phyloP scores from a whole-genome alignment of 2,797 vertebrate genomes.

The Eleutherodactylus coqui region DNA sequence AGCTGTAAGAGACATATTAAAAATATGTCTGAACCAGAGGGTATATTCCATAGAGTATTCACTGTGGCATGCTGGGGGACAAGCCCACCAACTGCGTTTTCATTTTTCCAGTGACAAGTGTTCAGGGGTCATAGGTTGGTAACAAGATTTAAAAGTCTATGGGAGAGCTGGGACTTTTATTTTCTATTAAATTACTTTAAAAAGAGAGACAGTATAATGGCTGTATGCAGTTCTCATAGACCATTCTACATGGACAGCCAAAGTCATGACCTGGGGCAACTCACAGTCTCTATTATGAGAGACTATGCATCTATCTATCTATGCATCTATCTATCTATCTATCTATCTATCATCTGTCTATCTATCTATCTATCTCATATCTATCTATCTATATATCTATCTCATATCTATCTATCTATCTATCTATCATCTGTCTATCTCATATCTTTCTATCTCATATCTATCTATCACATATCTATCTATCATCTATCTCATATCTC shows the following conservation, averaged over 20 bases:
- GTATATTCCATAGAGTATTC: conserved; percentile 82
- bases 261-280: conserved; percentile 14
- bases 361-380: neutral
- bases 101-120: conserved; percentile 74
- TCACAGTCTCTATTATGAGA: neutral
- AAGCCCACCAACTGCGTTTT: conserved; percentile 70
- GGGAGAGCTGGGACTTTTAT: conserved; percentile 75
- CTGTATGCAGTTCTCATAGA: conserved; percentile 18
- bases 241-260: neutral
- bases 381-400: neutral
- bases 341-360: neutral
- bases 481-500: too few relatives aligned
- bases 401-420: neutral
- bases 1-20: conserved; percentile 76
- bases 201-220: neutral
- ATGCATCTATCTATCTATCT: neutral
- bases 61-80: conserved; percentile 76
- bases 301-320: neutral
- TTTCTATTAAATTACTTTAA: conserved; percentile 50
- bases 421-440: neutral
- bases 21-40: conserved; percentile 76
- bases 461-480: too few relatives aligned
- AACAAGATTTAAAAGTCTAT: conserved; percentile 84
- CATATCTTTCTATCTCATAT: neutral
- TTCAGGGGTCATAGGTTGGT: conserved; percentile 80